phyloP scores from a whole-genome alignment of 2,888 invertebrate species.

The Heliothis peltigera region DNA sequence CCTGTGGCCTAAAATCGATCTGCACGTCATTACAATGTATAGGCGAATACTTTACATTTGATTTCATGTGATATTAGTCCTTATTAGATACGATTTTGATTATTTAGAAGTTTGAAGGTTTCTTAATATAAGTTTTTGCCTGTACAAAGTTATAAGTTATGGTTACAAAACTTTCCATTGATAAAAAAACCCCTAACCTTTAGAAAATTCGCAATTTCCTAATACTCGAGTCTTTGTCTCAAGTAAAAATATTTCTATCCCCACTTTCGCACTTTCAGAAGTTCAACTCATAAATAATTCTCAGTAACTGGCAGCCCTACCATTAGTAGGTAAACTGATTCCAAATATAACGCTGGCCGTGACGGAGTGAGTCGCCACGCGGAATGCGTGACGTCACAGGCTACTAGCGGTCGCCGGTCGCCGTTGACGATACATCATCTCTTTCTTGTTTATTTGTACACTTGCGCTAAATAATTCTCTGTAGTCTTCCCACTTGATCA shows the following conservation, averaged over 20 bases:
- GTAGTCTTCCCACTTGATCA: conserved; percentile 27
- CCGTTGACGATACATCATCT: conserved; percentile 69
- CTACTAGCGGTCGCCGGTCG: conserved; percentile 31
- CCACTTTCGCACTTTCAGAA: not conserved
- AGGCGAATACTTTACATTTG: not conserved
- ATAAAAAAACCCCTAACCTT: no score
- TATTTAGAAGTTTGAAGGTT: no score
- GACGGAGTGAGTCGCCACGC: conserved; percentile 71
- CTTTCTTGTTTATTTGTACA: conserved; percentile 59
- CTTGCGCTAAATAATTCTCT: conserved; percentile 48
- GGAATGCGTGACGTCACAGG: conserved; percentile 82
- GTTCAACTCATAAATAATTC: not conserved
- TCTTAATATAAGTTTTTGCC: no score
- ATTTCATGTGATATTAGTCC: no score
- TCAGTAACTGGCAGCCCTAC: conserved; percentile 52
- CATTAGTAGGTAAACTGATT: conserved; percentile 76
- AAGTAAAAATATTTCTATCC: not conserved
- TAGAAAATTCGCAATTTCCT: no score
- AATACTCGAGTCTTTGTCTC: not conserved
- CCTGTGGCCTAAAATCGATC: no score
- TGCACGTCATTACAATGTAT: not conserved
- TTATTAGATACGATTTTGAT: no score
- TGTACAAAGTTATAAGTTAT: no score
- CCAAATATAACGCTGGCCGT: conserved; percentile 85
- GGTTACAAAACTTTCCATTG: no score